These are phyloP conservation scores for Gorsachius goisagi DNA, from an alignment of 2,113 vertebrate genomes.

Conservation along the genomic window DNA sequence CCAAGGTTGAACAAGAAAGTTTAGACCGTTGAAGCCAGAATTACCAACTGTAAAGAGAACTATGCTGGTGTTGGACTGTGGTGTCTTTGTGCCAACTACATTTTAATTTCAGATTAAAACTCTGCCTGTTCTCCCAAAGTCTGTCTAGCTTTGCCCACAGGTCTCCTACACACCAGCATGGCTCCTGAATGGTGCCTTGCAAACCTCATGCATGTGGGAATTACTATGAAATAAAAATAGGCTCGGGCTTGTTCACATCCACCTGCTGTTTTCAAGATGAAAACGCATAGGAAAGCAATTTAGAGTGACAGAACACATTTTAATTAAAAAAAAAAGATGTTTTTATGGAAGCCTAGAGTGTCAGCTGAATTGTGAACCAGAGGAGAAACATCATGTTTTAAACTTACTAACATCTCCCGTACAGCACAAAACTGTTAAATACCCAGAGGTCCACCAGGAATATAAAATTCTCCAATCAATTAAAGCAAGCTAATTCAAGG, in stretches of 20 bases:
- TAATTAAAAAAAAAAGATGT: constrained; percentile 46
- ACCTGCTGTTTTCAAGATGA: constrained; percentile 65
- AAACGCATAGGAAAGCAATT: constrained; percentile 54
- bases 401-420: background rate
- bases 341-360: constrained; percentile 25
- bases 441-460: background rate
- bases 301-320: constrained; percentile 25
- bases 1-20: background rate
- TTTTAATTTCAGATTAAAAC: background rate
- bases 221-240: constrained; percentile 57
- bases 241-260: constrained; percentile 42
- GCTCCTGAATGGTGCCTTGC: background rate
- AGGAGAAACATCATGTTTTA: background rate
- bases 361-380: background rate
- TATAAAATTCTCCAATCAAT: background rate
- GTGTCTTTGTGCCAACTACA: background rate
- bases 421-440: background rate
- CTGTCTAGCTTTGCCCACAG: background rate
- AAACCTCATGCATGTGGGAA: constrained; percentile 45
- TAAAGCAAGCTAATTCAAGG: background rate
- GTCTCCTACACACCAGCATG: background rate
- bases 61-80: rapidly evolving
- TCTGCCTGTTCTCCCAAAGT: background rate
- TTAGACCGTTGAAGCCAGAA: background rate
- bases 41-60: background rate